These are phyloP conservation scores for Pyralis farinalis DNA, from an alignment of 2,888 invertebrate species.

Conservation along the genomic window DNA sequence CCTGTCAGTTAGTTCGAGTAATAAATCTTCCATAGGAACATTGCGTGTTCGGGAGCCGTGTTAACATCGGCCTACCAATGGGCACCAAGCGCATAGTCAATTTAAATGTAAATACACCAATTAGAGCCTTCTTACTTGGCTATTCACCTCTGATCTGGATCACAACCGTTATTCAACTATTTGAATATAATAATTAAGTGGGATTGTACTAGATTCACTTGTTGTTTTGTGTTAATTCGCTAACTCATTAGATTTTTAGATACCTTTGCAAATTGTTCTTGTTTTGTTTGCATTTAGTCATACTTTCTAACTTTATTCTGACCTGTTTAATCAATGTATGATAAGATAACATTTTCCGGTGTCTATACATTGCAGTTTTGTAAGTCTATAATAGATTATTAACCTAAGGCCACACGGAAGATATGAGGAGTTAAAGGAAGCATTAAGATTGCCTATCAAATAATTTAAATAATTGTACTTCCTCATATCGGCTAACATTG, in stretches of 20 bases:
- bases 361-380: too few species aligned
- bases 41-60: not conserved
- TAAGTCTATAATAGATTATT: too few species aligned
- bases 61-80: not conserved
- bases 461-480: too few species aligned
- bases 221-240: not conserved
- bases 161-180: not conserved
- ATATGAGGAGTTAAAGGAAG: too few species aligned
- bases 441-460: too few species aligned
- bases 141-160: conserved; percentile 29
- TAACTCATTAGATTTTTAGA: not conserved
- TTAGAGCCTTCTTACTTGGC: conserved; percentile 39
- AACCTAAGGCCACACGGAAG: too few species aligned
- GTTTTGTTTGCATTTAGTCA: too few species aligned
- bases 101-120: conserved; percentile 69
- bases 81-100: conserved; percentile 29
- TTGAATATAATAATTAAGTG: not conserved
- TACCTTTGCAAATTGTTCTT: too few species aligned
- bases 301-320: too few species aligned
- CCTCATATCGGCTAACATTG: too few species aligned
- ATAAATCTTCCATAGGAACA: not conserved
- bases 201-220: not conserved
- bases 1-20: not conserved
- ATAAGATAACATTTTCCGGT: too few species aligned
- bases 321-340: too few species aligned